Conservation (phyloP, 2,113 vertebrate species). For the Craseonycteris thonglongyai region DNA sequence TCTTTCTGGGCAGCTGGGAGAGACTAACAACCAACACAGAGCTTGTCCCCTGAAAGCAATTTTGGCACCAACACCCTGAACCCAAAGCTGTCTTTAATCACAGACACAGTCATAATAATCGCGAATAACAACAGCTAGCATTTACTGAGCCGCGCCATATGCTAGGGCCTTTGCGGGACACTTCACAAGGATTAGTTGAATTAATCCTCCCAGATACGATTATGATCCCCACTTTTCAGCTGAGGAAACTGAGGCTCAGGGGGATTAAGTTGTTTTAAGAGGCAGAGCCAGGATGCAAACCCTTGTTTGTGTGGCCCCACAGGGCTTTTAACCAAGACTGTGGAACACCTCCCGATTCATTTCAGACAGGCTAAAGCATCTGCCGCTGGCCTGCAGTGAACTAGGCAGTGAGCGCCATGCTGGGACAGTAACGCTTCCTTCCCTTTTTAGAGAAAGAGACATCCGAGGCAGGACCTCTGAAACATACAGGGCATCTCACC, state of each 20-base stretch:
- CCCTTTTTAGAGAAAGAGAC: background rate
- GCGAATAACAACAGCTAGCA: slow-evolving; percentile 13
- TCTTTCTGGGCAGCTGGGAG: slow-evolving; percentile 38
- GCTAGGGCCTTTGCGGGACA: slow-evolving; percentile 4
- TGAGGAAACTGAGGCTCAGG: slow-evolving; percentile 57
- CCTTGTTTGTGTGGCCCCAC: background rate
- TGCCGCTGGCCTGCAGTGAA: background rate
- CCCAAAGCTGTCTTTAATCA: slow-evolving; percentile 56
- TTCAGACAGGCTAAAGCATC: background rate
- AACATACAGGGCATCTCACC: background rate
- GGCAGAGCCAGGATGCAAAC: background rate
- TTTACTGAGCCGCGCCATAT: slow-evolving; percentile 42
- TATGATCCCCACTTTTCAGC: slow-evolving; percentile 41
- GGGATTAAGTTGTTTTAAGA: slow-evolving; percentile 28
- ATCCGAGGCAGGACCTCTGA: background rate
- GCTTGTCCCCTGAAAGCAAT: slow-evolving; percentile 47
- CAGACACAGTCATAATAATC: slow-evolving; percentile 44
- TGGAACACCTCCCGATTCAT: background rate
- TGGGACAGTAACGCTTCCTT: background rate
- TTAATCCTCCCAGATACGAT: slow-evolving; percentile 1
- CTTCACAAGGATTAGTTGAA: slow-evolving; percentile 40
- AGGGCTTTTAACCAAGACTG: background rate
- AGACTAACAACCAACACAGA: slow-evolving; percentile 4
- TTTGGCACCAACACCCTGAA: slow-evolving; percentile 44
- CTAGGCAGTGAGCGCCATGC: background rate